These are phyloP conservation scores for Sinodicranocentrus sp. DNA, from an alignment of 2,888 invertebrate species.

Conservation along the genomic window DNA sequence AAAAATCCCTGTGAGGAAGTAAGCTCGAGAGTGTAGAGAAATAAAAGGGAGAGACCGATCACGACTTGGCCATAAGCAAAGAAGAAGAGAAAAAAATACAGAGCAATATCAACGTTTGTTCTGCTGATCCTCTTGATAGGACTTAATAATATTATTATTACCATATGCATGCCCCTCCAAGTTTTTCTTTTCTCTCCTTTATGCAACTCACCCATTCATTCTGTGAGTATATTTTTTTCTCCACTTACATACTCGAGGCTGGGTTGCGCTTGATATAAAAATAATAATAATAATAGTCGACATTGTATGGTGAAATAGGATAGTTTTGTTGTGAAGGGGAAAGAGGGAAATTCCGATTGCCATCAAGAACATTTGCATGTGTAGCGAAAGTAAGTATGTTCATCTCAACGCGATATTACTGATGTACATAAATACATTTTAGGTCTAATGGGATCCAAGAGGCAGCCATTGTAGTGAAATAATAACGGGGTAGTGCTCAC, in stretches of 20 bases:
- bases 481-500: conserved; percentile 63
- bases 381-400: conserved; percentile 23
- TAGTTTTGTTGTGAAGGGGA: conserved; percentile 29
- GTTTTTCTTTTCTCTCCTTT: background rate
- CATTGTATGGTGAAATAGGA: background rate
- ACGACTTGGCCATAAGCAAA: conserved; percentile 24
- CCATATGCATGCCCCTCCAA: conserved; percentile 50
- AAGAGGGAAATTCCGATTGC: conserved; percentile 39
- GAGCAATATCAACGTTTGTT: conserved; percentile 48
- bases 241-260: background rate
- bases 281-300: conserved; percentile 37
- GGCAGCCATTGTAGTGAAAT: conserved; percentile 56
- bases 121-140: conserved; percentile 60
- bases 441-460: conserved; percentile 35
- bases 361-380: conserved; percentile 26
- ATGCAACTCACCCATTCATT: background rate
- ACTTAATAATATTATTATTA: conserved; percentile 54
- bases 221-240: background rate
- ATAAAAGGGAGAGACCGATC: background rate
- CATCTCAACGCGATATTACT: conserved; percentile 30
- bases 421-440: conserved; percentile 41
- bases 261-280: conserved; percentile 29
- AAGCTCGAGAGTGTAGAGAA: background rate
- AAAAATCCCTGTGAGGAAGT: background rate
- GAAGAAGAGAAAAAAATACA: conserved; percentile 18